A percentile compares a stretch with the other conserved stretches of the same genome.
Evolutionary conservation across 2,888 invertebrate genomes (phyloP).

Genomic region (Aricia artaxerxes): DNA sequence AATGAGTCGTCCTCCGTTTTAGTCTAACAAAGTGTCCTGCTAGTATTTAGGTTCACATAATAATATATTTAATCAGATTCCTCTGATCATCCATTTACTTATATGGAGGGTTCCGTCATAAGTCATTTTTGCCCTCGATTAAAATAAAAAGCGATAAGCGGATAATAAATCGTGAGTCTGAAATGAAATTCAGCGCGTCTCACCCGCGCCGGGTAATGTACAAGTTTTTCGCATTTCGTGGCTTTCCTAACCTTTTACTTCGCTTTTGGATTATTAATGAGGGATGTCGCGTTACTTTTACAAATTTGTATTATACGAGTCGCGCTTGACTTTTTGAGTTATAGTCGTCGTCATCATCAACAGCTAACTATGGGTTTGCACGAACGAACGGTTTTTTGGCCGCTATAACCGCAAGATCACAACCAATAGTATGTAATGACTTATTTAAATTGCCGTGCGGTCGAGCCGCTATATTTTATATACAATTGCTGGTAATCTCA

Average conservation of each 20-base stretch:
- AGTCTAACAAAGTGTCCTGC: too few species aligned
- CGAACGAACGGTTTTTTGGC: too few species aligned
- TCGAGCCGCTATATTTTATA: too few species aligned
- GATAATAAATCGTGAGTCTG: background rate
- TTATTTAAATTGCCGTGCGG: too few species aligned
- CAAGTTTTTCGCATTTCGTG: slow-evolving; percentile 35
- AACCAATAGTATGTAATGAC: too few species aligned
- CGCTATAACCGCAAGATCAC: too few species aligned
- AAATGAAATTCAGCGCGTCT: slow-evolving; percentile 12
- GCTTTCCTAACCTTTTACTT: slow-evolving; percentile 24
- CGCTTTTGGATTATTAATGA: slow-evolving; percentile 35
- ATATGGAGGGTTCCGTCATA: background rate
- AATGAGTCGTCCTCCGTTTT: too few species aligned
- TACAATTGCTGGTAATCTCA: too few species aligned
- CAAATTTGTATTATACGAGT: slow-evolving; percentile 14
- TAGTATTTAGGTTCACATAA: too few species aligned
- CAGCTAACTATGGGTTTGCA: background rate
- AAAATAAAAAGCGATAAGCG: slow-evolving; percentile 3
- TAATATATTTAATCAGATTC: background rate
- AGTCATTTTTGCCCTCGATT: background rate
- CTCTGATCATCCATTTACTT: background rate
- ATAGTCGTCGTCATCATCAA: slow-evolving; percentile 3
- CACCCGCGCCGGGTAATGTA: slow-evolving; percentile 32
- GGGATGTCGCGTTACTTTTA: slow-evolving; percentile 23
- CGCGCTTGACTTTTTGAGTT: background rate